Conservation (phyloP, 1,140 invertebrate genomes). For the Rhagoletis zephyria region DNA sequence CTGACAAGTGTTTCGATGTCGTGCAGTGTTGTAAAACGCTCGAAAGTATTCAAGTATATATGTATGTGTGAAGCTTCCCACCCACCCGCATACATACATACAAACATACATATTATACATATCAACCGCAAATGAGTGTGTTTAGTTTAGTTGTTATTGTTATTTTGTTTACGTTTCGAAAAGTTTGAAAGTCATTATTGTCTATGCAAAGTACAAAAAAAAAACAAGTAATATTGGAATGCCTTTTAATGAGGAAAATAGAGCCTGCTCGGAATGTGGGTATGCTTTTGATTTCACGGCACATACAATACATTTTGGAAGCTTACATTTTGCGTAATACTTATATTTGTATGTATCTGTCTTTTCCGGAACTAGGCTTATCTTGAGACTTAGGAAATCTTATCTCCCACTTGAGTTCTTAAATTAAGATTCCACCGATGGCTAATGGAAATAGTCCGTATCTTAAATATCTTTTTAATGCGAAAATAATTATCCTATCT, state of each 20-base stretch:
- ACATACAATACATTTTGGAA: too few species aligned
- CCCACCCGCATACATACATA: background rate
- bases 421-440: too few species aligned
- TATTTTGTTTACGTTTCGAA: background rate
- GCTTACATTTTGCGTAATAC: too few species aligned
- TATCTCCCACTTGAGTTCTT: too few species aligned
- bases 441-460: too few species aligned
- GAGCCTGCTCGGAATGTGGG: too few species aligned
- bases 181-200: conserved; percentile 5
- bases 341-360: too few species aligned
- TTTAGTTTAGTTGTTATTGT: background rate
- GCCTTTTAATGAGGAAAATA: background rate
- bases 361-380: too few species aligned
- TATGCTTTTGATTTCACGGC: too few species aligned
- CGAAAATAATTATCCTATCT: too few species aligned
- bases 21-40: conserved; percentile 20
- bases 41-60: background rate
- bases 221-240: background rate
- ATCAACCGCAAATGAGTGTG: background rate
- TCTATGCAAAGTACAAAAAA: conserved; percentile 44
- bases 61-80: background rate
- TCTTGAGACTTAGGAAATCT: too few species aligned
- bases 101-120: background rate
- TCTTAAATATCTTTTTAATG: too few species aligned
- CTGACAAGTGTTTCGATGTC: conserved; percentile 12